Evolutionary conservation across 2,888 invertebrate genomes (phyloP).

Genomic region (Thysanoteuthis rhombus): DNA sequence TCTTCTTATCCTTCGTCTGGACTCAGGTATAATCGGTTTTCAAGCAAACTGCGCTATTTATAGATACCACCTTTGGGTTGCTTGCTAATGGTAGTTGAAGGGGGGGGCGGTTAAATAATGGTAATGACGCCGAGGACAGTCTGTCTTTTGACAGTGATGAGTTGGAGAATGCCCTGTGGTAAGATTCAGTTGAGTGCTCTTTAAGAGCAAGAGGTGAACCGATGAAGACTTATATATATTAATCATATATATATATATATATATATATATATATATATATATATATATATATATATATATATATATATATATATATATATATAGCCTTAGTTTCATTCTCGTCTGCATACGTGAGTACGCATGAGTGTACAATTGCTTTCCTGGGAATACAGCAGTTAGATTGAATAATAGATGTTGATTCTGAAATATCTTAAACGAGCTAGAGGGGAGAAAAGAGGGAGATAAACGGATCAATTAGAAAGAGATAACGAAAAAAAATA

Average conservation of each 20-base stretch:
- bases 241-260: too few species aligned
- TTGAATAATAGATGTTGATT: neutral
- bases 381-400: neutral
- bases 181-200: neutral
- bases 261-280: too few species aligned
- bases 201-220: neutral
- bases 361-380: neutral
- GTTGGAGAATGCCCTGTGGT: neutral
- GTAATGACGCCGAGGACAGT: neutral
- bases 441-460: neutral
- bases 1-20: neutral
- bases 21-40: neutral
- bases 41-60: neutral
- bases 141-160: neutral
- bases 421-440: neutral
- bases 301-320: too few species aligned
- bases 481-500: neutral
- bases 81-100: neutral
- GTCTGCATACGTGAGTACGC: too few species aligned
- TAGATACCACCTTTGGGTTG: neutral
- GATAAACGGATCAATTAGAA: neutral
- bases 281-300: too few species aligned
- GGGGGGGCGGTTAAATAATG: neutral
- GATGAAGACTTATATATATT: neutral
- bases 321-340: neutral